Base-by-base conservation (phyloP, 2,113 vertebrate genomes). In the Tragelaphus strepsiceros region DNA sequence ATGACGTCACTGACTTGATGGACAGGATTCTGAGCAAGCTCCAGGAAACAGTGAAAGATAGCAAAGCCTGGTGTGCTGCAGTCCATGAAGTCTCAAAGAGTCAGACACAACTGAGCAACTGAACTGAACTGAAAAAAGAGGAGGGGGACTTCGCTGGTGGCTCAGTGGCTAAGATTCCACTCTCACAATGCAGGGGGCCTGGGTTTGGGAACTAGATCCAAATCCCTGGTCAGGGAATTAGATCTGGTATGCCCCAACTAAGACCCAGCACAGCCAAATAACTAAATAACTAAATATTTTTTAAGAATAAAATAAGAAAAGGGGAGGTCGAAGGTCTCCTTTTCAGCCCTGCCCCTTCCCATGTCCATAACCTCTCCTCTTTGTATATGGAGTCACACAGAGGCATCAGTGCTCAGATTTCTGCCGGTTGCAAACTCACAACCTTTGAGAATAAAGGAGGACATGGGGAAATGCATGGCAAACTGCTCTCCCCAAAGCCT, bases 381-480 rank as follows among this genome's bases (percentile, higher is more conserved):
- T 1, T 22, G n/a, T 58, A 64, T 9, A 15, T 2, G 0, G 19
- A 67, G 21, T 49, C 32, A 9, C n/a, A 6, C 1, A 15, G 8
- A 10, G 43, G 21, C 32, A 7, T 14, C 7, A 8, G 2, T 11
- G 4, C n/a, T 49, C 51, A 2, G 7, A 16, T 21, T 32, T 77
- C 71, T 81, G 83, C 16, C 4, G 0, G 71, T 59, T 71, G 85
- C 39, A n/a, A n/a, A 39, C 35, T 35, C 81, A 28, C n/a, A 19
- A 30, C 24, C 67, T 19, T 16, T 17, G 15, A 30, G 51, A 71
- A 71, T 71, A 81, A 43, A 87, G 32, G n/a, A 28, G 2, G 9
- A 7, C 1, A 0, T 35, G 17, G 53, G 54, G 46, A 46, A 80
- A 53, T 2, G 26, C 22, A 0, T 6, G 61, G 35, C 61, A 83